These are phyloP conservation scores for Dicerorhinus sumatrensis DNA, from an alignment of 2,113 vertebrate genomes.

Conservation along the genomic window DNA sequence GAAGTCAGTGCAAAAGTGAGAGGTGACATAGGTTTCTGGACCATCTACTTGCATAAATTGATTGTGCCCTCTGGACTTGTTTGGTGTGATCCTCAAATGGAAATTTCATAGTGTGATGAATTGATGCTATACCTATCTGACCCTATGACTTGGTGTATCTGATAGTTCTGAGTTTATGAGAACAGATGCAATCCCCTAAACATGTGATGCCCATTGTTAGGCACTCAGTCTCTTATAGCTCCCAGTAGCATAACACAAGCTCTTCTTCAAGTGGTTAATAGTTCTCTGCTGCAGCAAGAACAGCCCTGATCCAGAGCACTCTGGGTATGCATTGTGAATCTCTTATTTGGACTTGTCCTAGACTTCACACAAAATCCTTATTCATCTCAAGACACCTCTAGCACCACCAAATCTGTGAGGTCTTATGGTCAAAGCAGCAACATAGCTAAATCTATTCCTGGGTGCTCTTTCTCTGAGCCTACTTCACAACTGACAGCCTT, in stretches of 20 bases:
- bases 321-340: neutral
- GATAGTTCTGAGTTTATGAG: neutral
- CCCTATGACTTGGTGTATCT: neutral
- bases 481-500: neutral
- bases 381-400: neutral
- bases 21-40: neutral
- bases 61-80: neutral
- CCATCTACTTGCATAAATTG: neutral
- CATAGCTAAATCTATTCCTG: neutral
- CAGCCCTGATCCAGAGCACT: neutral
- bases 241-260: neutral
- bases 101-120: neutral
- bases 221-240: neutral
- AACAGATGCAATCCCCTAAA: neutral
- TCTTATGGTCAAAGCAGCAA: neutral
- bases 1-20: neutral
- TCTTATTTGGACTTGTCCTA: neutral
- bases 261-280: neutral
- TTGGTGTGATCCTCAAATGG: neutral
- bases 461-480: neutral
- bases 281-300: neutral
- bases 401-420: neutral
- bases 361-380: neutral
- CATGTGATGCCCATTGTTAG: neutral
- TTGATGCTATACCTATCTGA: neutral